A percentile compares a stretch with the other conserved stretches of the same genome.
Evolutionary conservation across 2,888 invertebrate genomes (phyloP).

Genomic region (Rhynchonema sp.): DNA sequence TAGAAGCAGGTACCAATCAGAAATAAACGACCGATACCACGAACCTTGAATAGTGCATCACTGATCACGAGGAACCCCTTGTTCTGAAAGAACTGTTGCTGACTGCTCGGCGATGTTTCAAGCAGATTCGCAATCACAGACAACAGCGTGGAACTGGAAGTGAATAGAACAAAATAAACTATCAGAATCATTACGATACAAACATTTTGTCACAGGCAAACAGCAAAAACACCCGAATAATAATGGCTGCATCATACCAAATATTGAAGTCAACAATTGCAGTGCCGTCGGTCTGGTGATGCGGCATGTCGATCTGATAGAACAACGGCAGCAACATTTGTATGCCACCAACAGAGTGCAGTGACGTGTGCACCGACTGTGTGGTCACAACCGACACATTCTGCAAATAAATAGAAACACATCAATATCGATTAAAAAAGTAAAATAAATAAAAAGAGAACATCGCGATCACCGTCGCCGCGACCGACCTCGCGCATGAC

Average conservation of each 20-base stretch:
- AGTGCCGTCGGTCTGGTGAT: constrained; percentile 18
- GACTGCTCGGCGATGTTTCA: constrained; percentile 86
- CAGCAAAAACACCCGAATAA: no score
- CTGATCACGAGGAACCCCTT: constrained; percentile 94
- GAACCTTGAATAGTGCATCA: constrained; percentile 73
- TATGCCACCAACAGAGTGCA: constrained; percentile 96
- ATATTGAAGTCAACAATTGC: constrained; percentile 30
- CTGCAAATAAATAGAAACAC: constrained; percentile 37
- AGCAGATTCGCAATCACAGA: constrained; percentile 92
- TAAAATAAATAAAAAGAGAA: no score
- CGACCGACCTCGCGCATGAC: constrained; percentile 65
- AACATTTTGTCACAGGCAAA: no score
- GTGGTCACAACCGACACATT: constrained; percentile 98
- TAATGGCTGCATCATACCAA: constrained; percentile 31
- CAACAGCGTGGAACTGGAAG: constrained; percentile 66
- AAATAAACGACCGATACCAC: not conserved
- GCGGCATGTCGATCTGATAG: constrained; percentile 78
- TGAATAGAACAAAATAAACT: not conserved
- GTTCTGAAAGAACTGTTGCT: constrained; percentile 97
- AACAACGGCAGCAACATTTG: constrained; percentile 78
- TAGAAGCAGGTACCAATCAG: not conserved
- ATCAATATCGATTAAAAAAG: no score
- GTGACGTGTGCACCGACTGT: constrained; percentile 92
- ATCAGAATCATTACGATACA: no score
- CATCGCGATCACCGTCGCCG: no score